Base-by-base conservation (phyloP, 2,797 vertebrate species). In the Peromyscus aztecus region DNA sequence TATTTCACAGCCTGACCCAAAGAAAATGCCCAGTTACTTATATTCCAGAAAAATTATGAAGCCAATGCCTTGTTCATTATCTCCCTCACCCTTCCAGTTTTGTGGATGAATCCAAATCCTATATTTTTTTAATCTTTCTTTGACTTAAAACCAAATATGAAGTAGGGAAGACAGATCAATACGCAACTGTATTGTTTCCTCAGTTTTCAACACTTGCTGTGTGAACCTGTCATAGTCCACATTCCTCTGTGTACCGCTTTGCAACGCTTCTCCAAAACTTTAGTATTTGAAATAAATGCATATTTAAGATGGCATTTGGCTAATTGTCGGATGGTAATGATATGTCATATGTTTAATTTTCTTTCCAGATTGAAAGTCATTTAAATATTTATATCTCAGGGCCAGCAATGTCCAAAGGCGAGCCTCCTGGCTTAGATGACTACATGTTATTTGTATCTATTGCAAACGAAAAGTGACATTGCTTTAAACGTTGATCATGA, bases 261-360 rank as follows among this genome's bases (percentile, higher is more conserved):
- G 71, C 52, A 85, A 94, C 92, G 59, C 46, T n/a, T 78, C 92
- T 82, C 83, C 57, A 82, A 90, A 96, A 81, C 67, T 80, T 84
- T 97, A 91, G 81, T 69, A 92, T 76, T 75, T 86, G 49, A 97
- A 95, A 96, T 82, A 93, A 94, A 94, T 95, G 94, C 76, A 71
- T 93, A 91, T 96, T 82, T 95, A 59, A 92, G 88, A 94, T 87
- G 94, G 71, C 69, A 91, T 94, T 97, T 96, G 89, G 93, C 76
- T 95, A 97, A 94, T 91, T 97, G 52, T 94, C 83, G 69, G 23
- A 73, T 92, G 61, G 34, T 94, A 97, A 97, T 2, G 75, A 49
- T 94, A 97, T 94, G 86, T 98, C 97, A 98, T 96, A 97, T 90
- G 92, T 87, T 93, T 90, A 97, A 97, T 96, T 93, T 76, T 92